Conservation (phyloP, 2,113 vertebrate species). For the Carollia perspicillata region DNA sequence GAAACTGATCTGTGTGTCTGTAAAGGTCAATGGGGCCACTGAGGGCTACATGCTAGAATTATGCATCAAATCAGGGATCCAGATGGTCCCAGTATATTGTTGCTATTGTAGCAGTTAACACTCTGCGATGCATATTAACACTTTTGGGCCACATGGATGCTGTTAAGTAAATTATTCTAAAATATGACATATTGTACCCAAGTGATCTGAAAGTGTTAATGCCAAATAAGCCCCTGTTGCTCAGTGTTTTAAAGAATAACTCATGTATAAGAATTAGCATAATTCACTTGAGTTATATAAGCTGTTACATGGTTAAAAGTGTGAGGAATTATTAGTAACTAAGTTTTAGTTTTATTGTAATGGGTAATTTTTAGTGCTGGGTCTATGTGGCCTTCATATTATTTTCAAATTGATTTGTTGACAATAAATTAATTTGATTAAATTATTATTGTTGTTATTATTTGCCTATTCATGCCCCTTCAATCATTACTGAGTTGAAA, state of each 20-base stretch:
- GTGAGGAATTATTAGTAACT: background rate
- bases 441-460: background rate
- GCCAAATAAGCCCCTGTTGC: constrained; percentile 39
- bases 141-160: constrained; percentile 23
- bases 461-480: background rate
- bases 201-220: constrained; percentile 61
- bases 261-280: background rate
- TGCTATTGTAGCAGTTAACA: constrained; percentile 65
- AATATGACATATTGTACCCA: constrained; percentile 49
- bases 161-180: constrained; percentile 62
- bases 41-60: constrained; percentile 49
- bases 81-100: constrained; percentile 55
- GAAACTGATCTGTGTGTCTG: constrained; percentile 36
- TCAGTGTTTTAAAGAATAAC: constrained; percentile 37
- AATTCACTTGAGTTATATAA: constrained; percentile 38
- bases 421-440: background rate
- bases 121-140: constrained; percentile 52
- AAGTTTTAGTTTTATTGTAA: background rate
- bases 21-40: constrained; percentile 61
- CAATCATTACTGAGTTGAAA: background rate
- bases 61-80: constrained; percentile 39
- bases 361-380: background rate
- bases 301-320: constrained; percentile 37
- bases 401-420: background rate
- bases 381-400: background rate